Base-by-base conservation (phyloP, 2,797 vertebrate genomes). In the Micrastur ruficollis region DNA sequence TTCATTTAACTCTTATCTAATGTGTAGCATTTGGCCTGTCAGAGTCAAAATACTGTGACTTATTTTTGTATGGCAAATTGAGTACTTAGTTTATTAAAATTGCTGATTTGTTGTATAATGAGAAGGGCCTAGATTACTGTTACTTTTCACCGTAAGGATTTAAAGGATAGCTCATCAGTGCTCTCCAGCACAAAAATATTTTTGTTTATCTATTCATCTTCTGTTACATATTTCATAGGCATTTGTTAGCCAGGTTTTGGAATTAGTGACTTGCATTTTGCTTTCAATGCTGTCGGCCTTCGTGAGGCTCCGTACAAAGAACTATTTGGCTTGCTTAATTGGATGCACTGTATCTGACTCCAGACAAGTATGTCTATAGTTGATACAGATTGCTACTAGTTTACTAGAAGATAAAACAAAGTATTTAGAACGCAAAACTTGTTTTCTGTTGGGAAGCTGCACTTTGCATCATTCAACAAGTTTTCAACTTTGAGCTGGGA, bases 1-100 rank as follows among this genome's bases (percentile, higher is more conserved):
- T 89, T 93, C 93, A 81, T 96, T 89, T 93, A 81, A 82, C 84
- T 97, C 89, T 40, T 92, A 83, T 89, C 81, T 92, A 12, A 84
- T 49, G 49, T 20, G 40, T 55, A 92, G 90, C 84, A 55, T 67
- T 95, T 93, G 95, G 92, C 93, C 84, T 91, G 74, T 80, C 78
- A 29, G 86, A 89, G 84, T 52, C 92, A 55, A 85, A 93, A 82
- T 1, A 32, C 91, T 80, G 81, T 44, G 86, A 86, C 89, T 95
- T 81, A 58, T 15, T 85, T 96, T 66, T 42, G 59, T 94, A 46
- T 31, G 67, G 81, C 89, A 89, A 91, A 93, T 85, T 19, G 92
- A 94, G 81, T 68, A 20, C 67, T 96, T 94, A 81, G 90, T 94
- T 96, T 91, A 89, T 84, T 71, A 85, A 85, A 87, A 90, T 32